Conservation (phyloP, 92 coral and sea anemone species). For the Parazoanthus swiftii region DNA sequence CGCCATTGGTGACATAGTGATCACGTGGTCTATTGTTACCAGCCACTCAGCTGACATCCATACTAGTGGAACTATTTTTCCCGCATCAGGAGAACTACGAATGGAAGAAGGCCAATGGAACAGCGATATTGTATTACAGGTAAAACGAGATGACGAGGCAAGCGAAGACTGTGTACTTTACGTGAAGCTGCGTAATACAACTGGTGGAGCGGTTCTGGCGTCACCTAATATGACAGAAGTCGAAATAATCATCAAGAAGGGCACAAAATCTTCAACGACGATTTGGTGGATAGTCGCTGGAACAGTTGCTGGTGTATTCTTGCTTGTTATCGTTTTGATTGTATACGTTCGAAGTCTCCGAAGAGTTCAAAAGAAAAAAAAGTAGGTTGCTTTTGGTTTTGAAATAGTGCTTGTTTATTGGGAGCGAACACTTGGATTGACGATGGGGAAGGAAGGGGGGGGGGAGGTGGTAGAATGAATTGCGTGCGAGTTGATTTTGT, state of each 20-base stretch:
- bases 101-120: slow-evolving; percentile 7
- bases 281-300: not conserved
- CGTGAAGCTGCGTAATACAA: not conserved
- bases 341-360: too few species aligned
- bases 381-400: too few species aligned
- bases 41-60: not conserved
- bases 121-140: not conserved
- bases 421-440: too few species aligned
- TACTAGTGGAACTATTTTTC: not conserved
- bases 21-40: not conserved
- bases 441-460: too few species aligned
- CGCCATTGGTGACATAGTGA: not conserved
- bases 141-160: not conserved
- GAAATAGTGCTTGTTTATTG: too few species aligned
- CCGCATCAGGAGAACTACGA: not conserved
- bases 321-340: too few species aligned
- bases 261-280: not conserved
- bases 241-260: not conserved
- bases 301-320: not conserved
- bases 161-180: not conserved
- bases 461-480: too few species aligned
- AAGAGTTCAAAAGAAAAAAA: too few species aligned
- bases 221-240: not conserved
- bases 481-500: too few species aligned
- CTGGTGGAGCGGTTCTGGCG: slow-evolving; percentile 1